Conservation (phyloP, 2,113 vertebrate species). For the Sphyrna mokarran region DNA sequence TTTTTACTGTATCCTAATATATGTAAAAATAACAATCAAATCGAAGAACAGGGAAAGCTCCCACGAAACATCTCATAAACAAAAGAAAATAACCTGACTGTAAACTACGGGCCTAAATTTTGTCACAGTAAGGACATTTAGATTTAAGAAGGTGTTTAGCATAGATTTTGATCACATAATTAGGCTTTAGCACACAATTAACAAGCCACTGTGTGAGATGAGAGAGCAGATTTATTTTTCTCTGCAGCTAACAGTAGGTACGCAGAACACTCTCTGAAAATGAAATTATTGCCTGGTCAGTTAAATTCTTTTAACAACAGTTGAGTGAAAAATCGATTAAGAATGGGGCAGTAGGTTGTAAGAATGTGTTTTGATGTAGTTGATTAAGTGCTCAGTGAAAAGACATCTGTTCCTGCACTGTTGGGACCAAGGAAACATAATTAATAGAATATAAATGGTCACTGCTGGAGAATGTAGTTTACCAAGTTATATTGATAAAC, state of each 20-base stretch:
- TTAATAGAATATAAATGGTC: not conserved
- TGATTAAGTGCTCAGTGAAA: not conserved
- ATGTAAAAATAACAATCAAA: no score
- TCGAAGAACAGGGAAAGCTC: not conserved
- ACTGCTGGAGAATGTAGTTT: not conserved
- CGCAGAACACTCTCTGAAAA: not conserved
- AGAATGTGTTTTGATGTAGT: not conserved
- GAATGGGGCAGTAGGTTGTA: not conserved
- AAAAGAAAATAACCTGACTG: no score
- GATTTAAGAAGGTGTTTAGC: not conserved
- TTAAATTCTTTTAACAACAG: not conserved
- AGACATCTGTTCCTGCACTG: not conserved
- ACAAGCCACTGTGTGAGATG: not conserved
- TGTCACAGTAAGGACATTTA: not conserved
- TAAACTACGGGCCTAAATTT: no score
- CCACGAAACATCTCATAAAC: not conserved
- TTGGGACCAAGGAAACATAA: not conserved
- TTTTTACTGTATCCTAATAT: no score
- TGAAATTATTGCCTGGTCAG: not conserved
- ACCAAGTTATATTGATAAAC: not conserved
- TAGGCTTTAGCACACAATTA: not conserved
- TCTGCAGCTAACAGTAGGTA: not conserved
- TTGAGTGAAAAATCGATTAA: not conserved
- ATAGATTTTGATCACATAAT: not conserved
- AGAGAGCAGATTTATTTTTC: not conserved